Evolutionary conservation across 2,888 invertebrate genomes (phyloP), one percentile per base, ranked within the genome.

Genomic region (Ornithoptera alexandrae): DNA sequence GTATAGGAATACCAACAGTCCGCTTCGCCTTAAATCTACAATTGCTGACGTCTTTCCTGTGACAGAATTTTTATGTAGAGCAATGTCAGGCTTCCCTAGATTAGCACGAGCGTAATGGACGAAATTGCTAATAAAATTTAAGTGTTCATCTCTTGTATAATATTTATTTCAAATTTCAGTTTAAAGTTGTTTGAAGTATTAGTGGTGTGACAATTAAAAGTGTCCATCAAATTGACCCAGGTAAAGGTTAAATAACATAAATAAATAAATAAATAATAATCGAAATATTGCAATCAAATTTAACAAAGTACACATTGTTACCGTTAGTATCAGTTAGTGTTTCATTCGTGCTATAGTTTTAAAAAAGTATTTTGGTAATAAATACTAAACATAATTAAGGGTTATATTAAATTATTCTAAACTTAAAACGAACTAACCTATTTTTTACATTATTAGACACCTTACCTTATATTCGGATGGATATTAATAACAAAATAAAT

Each of bases 1-100:
- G 67, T 63, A 66, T 66, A 60, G 62, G 50, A 39, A 53, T 58
- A 15, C 60, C 24, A 57, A 56, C 62, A 69, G 66, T 62, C 66
- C 62, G 18, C 53, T 66, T 56, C 39, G 53, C 22, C 53, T 63
- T 70, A 70, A 18, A 62, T 63, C 59, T 62, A 67, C 17, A 42
- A 63, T 62, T 39, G 22, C 42, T 56, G 59, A 39, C 46, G 46
- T 46, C 10, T 15, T 15, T 46, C 15, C 15, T 50, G 5, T 18
- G 50, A 50, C 18, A 2, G 4, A 1, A 50, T 15, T 50, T 50
- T 12, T 3, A 18, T 50, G 50, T 50, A 17, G 50, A 17, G 50
- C 12, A 50, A 4, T 1, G 18, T 50, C 30, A 30, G 30, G 30
- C 30, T 30, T 3, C 30, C 30, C 3, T 39, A 6, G 39, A 10